Conservation (phyloP, 2,888 invertebrate species). For the Augochlorella aurata region DNA sequence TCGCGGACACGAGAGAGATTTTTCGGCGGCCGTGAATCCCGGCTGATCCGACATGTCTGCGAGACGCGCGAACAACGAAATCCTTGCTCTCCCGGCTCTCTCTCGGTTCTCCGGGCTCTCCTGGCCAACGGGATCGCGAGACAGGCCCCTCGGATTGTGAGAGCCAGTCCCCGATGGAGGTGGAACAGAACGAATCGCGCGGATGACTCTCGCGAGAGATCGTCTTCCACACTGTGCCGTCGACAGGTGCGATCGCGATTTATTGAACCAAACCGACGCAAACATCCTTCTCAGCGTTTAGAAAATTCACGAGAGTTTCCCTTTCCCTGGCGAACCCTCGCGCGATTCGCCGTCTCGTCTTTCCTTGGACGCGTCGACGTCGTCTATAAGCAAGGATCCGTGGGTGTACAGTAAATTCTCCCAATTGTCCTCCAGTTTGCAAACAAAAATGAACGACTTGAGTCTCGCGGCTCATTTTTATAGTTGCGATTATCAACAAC, state of each 20-base stretch:
- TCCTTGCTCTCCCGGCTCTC: conserved; percentile 15
- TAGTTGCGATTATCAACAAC: too few species aligned
- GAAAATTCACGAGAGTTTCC: not conserved
- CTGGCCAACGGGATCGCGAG: conserved; percentile 26
- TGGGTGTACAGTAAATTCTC: too few species aligned
- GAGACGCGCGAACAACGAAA: conserved; percentile 46
- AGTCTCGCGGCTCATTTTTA: too few species aligned
- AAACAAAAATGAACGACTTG: too few species aligned
- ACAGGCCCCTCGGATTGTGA: conserved; percentile 28
- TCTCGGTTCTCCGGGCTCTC: conserved; percentile 18
- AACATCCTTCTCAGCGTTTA: not conserved
- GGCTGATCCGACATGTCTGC: conserved; percentile 59
- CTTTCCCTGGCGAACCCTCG: not conserved
- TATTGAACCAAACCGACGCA: not conserved
- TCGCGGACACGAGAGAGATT: conserved; percentile 8
- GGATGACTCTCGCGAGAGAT: conserved; percentile 49
- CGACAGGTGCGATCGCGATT: not conserved
- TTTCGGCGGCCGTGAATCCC: conserved; percentile 44
- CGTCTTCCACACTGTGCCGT: not conserved
- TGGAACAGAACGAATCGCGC: conserved; percentile 47
- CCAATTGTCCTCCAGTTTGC: too few species aligned
- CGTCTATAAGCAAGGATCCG: too few species aligned
- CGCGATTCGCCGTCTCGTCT: not conserved
- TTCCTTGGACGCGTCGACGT: not conserved
- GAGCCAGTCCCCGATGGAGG: conserved; percentile 42